Conservation (phyloP, 2,797 vertebrate genomes). For the Lacerta viridis region DNA sequence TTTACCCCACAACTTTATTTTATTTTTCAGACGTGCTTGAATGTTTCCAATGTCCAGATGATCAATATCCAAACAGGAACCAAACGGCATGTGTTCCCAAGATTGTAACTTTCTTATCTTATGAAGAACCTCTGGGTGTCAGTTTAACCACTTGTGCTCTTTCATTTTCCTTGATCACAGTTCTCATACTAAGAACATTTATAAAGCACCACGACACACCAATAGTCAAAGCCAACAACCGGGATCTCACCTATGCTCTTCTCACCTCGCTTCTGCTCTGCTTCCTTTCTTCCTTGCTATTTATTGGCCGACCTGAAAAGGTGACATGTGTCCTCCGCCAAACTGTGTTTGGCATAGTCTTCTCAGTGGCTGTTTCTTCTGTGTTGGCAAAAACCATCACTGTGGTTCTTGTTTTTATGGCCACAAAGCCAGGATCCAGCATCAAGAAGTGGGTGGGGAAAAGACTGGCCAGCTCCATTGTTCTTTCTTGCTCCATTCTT, state of each 20-base stretch:
- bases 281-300: background rate
- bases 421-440: background rate
- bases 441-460: background rate
- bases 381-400: background rate
- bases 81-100: background rate
- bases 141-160: background rate
- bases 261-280: background rate
- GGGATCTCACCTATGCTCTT: background rate
- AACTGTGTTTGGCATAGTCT: background rate
- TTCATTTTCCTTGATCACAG: background rate
- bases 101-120: background rate
- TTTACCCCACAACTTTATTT: background rate
- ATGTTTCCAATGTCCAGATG: background rate
- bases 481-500: background rate
- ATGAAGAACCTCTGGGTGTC: background rate
- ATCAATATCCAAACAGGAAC: background rate
- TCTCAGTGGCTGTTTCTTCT: conserved; percentile 2
- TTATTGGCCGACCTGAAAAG: background rate
- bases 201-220: background rate
- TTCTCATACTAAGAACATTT: background rate
- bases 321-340: background rate
- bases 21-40: background rate
- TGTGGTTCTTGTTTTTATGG: background rate
- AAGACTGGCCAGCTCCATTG: background rate
- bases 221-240: background rate